These are phyloP conservation scores for Amazonetta brasiliensis DNA, from an alignment of 2,797 vertebrate species.

Conservation along the genomic window DNA sequence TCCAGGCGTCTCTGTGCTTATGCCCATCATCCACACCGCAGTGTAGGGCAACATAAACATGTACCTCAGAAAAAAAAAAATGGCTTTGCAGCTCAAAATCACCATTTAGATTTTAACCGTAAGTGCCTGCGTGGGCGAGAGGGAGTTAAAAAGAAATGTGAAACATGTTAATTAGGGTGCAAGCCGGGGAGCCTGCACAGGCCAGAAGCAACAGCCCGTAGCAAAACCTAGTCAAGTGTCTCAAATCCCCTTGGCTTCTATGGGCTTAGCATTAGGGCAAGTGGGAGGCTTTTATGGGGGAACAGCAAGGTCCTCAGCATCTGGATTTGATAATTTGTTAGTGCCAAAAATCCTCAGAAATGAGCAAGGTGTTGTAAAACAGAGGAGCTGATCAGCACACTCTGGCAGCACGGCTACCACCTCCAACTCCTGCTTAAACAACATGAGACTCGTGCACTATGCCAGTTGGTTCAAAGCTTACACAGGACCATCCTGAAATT, in stretches of 20 bases:
- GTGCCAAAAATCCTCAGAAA: conserved; percentile 5
- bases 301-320: neutral
- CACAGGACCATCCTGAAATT: neutral
- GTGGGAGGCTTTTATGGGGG: neutral
- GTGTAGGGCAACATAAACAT: neutral
- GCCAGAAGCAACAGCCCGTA: conserved; percentile 30
- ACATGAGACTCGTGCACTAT: fast-evolving
- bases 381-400: neutral
- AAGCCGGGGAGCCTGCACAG: neutral
- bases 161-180: neutral
- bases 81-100: neutral
- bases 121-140: neutral
- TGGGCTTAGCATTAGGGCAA: conserved; percentile 1
- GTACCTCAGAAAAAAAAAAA: neutral
- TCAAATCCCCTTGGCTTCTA: conserved; percentile 44
- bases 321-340: conserved; percentile 46
- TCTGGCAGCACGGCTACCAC: neutral
- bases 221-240: conserved; percentile 15
- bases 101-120: neutral
- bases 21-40: fast-evolving
- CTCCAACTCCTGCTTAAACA: neutral
- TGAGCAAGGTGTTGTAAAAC: neutral
- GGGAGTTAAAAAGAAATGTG: conserved; percentile 22
- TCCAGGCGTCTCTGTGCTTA: neutral
- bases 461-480: neutral